phyloP scores from a whole-genome alignment of 2,113 vertebrate species.

The Pygathrix nemaeus region DNA sequence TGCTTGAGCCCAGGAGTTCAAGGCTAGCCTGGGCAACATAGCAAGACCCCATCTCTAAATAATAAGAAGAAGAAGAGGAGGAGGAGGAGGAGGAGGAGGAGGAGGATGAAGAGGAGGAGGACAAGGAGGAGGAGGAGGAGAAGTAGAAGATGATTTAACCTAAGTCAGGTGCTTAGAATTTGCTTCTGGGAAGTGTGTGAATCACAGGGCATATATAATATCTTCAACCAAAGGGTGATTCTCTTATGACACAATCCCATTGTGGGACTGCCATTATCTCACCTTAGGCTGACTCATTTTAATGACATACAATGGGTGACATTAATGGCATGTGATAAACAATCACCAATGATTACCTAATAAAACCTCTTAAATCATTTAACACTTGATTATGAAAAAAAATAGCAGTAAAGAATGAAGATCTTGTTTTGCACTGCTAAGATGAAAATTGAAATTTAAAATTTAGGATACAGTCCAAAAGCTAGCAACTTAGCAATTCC shows the following conservation, averaged over 20 bases:
- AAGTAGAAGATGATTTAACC: not conserved
- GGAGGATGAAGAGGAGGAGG: too few species aligned
- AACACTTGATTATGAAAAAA: constrained; percentile 34
- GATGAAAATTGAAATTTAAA: constrained; percentile 13
- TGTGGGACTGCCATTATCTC: constrained; percentile 47
- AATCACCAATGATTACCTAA: not conserved
- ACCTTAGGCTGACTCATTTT: constrained; percentile 46
- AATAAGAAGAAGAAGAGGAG: not conserved
- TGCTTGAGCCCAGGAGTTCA: not conserved
- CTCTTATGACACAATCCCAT: constrained; percentile 30
- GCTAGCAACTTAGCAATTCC: constrained; percentile 24
- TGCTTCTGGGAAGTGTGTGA: constrained; percentile 37
- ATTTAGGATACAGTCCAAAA: constrained; percentile 1
- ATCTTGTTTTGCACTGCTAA: not conserved
- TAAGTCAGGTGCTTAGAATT: not conserved
- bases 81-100: too few species aligned
- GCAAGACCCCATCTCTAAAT: not conserved
- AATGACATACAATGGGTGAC: constrained; percentile 17
- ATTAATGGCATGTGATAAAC: constrained; percentile 41
- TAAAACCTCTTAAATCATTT: constrained; percentile 25
- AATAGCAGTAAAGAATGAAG: constrained; percentile 23
- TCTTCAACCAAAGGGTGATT: constrained; percentile 23
- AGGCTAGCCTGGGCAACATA: not conserved
- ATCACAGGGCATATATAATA: not conserved
- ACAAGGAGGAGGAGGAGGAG: too few species aligned